phyloP scores from a whole-genome alignment of 2,113 vertebrate species.

The Coracopsis vasa region DNA sequence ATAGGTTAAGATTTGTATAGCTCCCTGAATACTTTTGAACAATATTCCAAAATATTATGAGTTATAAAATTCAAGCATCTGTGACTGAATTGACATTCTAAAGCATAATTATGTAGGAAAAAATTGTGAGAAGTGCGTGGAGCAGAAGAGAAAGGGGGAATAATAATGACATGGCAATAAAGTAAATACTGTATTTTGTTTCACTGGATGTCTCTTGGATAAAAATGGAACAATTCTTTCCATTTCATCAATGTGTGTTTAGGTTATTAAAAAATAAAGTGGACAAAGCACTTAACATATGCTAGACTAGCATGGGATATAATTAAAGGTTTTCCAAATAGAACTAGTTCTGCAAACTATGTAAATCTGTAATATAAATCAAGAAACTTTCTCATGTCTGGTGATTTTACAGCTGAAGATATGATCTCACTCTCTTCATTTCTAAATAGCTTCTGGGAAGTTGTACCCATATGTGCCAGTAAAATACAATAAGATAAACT shows the following conservation, averaged over 20 bases:
- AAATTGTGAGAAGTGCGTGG: neutral
- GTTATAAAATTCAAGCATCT: neutral
- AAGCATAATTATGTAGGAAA: neutral
- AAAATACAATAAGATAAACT: neutral
- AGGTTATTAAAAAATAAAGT: neutral
- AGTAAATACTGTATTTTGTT: neutral
- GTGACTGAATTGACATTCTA: neutral
- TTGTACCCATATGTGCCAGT: neutral
- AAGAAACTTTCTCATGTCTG: neutral
- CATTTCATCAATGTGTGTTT: neutral
- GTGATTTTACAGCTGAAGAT: neutral
- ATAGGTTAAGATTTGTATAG: neutral
- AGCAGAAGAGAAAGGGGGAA: neutral
- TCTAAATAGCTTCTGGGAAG: neutral
- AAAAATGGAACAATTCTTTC: neutral
- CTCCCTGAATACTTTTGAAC: neutral
- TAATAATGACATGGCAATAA: neutral
- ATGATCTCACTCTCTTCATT: neutral
- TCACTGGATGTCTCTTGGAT: neutral
- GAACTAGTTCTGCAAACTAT: neutral
- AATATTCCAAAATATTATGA: neutral
- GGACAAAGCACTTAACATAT: neutral
- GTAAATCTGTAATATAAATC: neutral
- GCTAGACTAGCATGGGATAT: neutral
- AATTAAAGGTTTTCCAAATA: neutral